Percentiles rank a stretch among this genome's conserved stretches.
Conservation (phyloP, 2,797 vertebrate species). For the Lacerta agilis region DNA sequence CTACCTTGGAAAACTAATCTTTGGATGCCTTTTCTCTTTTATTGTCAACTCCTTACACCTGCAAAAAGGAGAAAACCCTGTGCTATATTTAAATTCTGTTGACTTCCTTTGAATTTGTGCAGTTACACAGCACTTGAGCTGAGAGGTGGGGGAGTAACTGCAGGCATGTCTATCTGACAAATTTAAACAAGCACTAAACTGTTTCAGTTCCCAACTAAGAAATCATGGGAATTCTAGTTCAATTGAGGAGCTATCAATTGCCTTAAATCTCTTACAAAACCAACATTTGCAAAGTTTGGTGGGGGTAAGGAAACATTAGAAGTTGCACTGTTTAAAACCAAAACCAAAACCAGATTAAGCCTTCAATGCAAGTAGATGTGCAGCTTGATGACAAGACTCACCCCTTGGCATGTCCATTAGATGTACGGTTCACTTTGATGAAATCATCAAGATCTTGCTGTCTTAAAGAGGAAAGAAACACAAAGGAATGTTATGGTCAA, state of each 20-base stretch:
- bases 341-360: background rate
- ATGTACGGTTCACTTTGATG: conserved; percentile 48
- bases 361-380: background rate
- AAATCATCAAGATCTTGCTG: conserved; percentile 34
- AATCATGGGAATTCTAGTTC: background rate
- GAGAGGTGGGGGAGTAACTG: background rate
- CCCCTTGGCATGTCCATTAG: conserved; percentile 42
- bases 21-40: background rate
- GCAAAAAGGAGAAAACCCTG: no score
- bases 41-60: background rate
- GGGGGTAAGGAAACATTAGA: background rate
- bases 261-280: background rate
- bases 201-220: background rate
- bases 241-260: background rate
- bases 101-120: background rate
- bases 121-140: no score
- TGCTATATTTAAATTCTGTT: background rate
- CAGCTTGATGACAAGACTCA: conserved; percentile 40
- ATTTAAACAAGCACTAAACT: background rate
- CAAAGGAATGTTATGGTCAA: conserved; percentile 10
- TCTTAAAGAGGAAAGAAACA: conserved; percentile 61
- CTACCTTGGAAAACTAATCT: background rate
- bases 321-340: background rate
- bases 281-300: background rate
- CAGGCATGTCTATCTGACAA: background rate